phyloP scores from a whole-genome alignment of 1,140 invertebrate species.

The Drosophila kohkoa region DNA sequence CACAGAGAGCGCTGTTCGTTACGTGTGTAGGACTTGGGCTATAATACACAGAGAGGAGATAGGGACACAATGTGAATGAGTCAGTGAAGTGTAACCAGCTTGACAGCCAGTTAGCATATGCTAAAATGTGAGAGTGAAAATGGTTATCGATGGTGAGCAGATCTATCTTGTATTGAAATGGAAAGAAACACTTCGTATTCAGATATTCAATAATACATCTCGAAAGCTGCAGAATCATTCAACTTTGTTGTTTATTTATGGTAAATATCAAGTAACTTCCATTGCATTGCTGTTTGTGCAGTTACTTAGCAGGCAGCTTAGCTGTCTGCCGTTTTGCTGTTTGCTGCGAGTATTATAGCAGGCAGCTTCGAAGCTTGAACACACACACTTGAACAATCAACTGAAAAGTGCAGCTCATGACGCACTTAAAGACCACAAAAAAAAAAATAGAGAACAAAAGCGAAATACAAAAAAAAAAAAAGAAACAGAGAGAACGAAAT shows the following conservation, averaged over 20 bases:
- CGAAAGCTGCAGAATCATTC: background rate
- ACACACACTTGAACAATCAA: constrained; percentile 29
- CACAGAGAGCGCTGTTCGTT: background rate
- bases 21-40: background rate
- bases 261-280: constrained; percentile 1
- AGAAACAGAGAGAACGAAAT: constrained; percentile 44
- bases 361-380: constrained; percentile 9
- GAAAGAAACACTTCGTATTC: background rate
- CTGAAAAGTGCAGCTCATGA: constrained; percentile 33
- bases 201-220: background rate
- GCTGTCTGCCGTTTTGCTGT: background rate
- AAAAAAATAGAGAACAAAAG: constrained; percentile 31
- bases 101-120: constrained; percentile 26
- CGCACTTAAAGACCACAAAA: constrained; percentile 23
- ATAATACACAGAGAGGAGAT: background rate
- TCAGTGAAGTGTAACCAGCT: constrained; percentile 40
- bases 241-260: constrained; percentile 13
- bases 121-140: background rate
- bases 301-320: constrained; percentile 35
- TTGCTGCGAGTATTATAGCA: constrained; percentile 15
- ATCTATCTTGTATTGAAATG: background rate
- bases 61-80: constrained; percentile 14
- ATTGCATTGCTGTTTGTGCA: constrained; percentile 17
- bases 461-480: constrained; percentile 4
- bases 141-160: background rate